Conservation (phyloP, 1,140 invertebrate genomes). For the Gerris buenoi region DNA sequence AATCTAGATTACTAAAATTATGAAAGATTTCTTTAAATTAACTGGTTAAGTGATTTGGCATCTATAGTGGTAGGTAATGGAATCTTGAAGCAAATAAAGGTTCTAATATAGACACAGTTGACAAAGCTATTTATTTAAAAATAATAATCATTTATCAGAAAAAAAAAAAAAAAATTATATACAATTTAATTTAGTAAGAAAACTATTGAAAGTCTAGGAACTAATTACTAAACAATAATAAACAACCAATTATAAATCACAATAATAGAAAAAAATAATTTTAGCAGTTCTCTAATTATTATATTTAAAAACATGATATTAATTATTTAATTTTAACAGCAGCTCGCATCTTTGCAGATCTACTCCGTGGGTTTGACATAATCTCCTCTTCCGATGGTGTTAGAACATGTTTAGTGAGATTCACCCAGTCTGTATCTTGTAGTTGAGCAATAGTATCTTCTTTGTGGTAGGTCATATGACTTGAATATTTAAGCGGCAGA, state of each 20-base stretch:
- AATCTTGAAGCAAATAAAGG: no score
- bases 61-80: no score
- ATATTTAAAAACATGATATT: background rate
- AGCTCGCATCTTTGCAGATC: conserved; percentile 76
- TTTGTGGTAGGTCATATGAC: conserved; percentile 33
- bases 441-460: conserved; percentile 41
- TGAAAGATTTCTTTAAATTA: no score
- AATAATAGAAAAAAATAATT: background rate
- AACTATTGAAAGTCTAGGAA: background rate
- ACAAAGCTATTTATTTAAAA: background rate
- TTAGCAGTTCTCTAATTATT: background rate
- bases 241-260: background rate
- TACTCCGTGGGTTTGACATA: conserved; percentile 58
- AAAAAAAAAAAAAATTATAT: background rate
- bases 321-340: conserved; percentile 49
- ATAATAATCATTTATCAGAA: background rate
- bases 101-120: no score
- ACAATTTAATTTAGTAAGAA: background rate
- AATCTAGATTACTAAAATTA: no score
- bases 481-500: conserved; percentile 47
- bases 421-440: conserved; percentile 51
- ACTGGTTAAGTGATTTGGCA: no score
- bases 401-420: conserved; percentile 66
- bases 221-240: no score
- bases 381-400: conserved; percentile 57